phyloP scores from a whole-genome alignment of 1,140 invertebrate species.

The Caenorhabditis brenneri region DNA sequence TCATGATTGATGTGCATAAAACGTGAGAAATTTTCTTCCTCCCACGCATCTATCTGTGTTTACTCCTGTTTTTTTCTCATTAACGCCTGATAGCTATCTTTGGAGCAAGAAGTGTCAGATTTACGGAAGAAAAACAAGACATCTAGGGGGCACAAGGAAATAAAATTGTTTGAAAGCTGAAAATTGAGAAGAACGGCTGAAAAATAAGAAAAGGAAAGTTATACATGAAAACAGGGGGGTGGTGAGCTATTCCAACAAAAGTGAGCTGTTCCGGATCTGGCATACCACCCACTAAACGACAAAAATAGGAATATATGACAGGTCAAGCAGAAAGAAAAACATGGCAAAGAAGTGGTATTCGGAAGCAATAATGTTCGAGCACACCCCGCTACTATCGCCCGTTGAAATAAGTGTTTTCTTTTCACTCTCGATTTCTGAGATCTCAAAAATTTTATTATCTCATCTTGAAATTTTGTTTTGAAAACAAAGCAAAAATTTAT shows the following conservation, averaged over 20 bases:
- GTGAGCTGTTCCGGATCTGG: background rate
- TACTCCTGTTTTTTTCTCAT: background rate
- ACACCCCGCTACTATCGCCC: background rate
- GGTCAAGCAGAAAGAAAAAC: constrained; percentile 28
- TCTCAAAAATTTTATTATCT: background rate
- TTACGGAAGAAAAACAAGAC: background rate
- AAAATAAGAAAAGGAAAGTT: background rate
- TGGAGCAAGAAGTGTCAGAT: background rate
- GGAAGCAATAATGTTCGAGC: constrained; percentile 25
- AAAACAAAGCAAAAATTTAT: background rate
- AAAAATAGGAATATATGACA: background rate
- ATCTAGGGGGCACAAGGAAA: background rate
- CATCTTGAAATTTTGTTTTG: background rate
- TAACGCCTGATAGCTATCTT: background rate
- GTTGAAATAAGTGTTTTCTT: constrained; percentile 4
- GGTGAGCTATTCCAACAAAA: background rate
- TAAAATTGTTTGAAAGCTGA: background rate
- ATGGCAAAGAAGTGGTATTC: constrained; percentile 3
- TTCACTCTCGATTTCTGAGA: background rate
- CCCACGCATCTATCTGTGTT: background rate
- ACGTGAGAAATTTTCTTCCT: background rate
- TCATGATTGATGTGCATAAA: background rate
- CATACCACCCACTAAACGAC: background rate
- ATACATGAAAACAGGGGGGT: background rate
- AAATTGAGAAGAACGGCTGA: background rate